These are phyloP conservation scores for Pyrocoelia pectoralis DNA, from an alignment of 2,888 invertebrate species.

Conservation along the genomic window DNA sequence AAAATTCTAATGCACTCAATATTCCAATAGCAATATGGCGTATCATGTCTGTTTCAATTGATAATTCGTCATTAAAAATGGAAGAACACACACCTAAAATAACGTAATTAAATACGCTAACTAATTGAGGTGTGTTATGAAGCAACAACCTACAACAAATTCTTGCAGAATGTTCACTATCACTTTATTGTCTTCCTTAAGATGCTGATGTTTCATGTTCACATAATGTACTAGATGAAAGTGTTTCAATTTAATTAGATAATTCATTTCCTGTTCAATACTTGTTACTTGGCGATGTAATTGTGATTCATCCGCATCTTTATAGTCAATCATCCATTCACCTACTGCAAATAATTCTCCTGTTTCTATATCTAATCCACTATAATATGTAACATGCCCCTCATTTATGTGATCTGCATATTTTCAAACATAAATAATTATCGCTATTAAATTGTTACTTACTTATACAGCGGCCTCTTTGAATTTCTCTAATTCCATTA, in stretches of 20 bases:
- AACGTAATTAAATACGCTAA: background rate
- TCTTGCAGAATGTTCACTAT: slow-evolving; percentile 75
- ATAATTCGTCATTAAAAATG: slow-evolving; percentile 62
- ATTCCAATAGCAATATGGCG: slow-evolving; percentile 76
- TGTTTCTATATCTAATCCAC: slow-evolving; percentile 76
- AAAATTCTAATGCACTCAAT: slow-evolving; percentile 76
- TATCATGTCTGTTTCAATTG: slow-evolving; percentile 65
- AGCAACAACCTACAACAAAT: slow-evolving; percentile 65
- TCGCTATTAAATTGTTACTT: slow-evolving; percentile 40
- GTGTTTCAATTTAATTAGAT: slow-evolving; percentile 74
- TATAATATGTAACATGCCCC: slow-evolving; percentile 76
- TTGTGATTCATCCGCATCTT: slow-evolving; percentile 55
- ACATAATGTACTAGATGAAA: slow-evolving; percentile 78
- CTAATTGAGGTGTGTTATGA: background rate
- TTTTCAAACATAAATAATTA: background rate
- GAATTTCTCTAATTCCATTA: slow-evolving; percentile 69
- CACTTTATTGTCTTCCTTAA: slow-evolving; percentile 68
- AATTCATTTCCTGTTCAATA: slow-evolving; percentile 81
- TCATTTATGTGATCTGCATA: slow-evolving; percentile 71
- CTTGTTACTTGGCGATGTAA: slow-evolving; percentile 67
- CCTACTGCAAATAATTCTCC: slow-evolving; percentile 77
- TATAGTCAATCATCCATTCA: slow-evolving; percentile 74
- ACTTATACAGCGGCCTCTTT: slow-evolving; percentile 81
- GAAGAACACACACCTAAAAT: slow-evolving; percentile 50
- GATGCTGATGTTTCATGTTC: slow-evolving; percentile 68